phyloP scores from a whole-genome alignment of 2,888 invertebrate genomes.

The Maniola hyperantus region DNA sequence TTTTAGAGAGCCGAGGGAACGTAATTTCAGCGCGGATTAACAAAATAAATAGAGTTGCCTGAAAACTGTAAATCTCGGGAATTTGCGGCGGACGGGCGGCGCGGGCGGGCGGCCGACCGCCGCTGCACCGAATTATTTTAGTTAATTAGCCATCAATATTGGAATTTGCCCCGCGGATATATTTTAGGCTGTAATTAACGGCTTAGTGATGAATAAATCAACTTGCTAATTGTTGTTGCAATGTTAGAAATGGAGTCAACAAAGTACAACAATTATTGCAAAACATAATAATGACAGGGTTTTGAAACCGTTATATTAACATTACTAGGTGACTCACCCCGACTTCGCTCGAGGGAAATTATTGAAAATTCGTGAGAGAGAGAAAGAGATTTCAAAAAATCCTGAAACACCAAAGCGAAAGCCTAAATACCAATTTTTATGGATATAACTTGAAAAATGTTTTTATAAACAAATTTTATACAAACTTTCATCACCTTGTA shows the following conservation, averaged over 20 bases:
- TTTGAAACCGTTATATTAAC: too few species aligned
- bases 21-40: slow-evolving; percentile 17
- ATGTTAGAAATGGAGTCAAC: not conserved
- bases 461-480: too few species aligned
- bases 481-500: too few species aligned
- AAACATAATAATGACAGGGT: too few species aligned
- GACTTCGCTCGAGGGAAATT: too few species aligned
- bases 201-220: slow-evolving; percentile 13
- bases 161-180: slow-evolving; percentile 29
- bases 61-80: slow-evolving; percentile 20
- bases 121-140: slow-evolving; percentile 33
- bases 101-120: slow-evolving; percentile 23
- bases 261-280: not conserved
- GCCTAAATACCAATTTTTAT: too few species aligned
- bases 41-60: slow-evolving; percentile 19
- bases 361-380: too few species aligned
- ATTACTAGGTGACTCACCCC: too few species aligned
- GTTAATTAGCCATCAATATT: slow-evolving; percentile 37
- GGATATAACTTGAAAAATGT: too few species aligned
- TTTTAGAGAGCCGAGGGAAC: slow-evolving; percentile 2
- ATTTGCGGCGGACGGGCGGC: slow-evolving; percentile 20
- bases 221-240: slow-evolving; percentile 7
- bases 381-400: too few species aligned
- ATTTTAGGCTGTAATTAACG: slow-evolving; percentile 19
- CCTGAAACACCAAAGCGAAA: too few species aligned